Conservation (phyloP, 53 echinoderm and acorn worm genomes). For the Apostichopus leukothele region DNA sequence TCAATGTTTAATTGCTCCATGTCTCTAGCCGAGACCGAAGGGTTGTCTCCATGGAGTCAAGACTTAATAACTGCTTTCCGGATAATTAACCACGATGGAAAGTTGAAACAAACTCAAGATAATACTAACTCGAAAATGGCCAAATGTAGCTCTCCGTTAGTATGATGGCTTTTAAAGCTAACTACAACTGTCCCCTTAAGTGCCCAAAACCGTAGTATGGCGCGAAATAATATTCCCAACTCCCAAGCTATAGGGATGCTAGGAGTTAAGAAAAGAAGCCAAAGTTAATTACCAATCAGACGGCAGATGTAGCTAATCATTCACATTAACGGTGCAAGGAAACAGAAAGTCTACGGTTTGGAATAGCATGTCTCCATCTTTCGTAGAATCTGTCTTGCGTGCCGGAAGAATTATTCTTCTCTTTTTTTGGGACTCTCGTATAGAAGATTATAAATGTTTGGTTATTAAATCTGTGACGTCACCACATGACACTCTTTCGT, state of each 20-base stretch:
- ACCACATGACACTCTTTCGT: neutral
- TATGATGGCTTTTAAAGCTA: conserved; percentile 13
- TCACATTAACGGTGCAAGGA: neutral
- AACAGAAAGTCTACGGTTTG: conserved; percentile 2
- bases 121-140: conserved; percentile 6
- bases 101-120: conserved; percentile 18
- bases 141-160: conserved; percentile 21
- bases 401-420: conserved; percentile 10
- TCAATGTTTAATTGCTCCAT: conserved; percentile 41
- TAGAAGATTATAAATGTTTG: neutral
- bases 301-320: conserved; percentile 1
- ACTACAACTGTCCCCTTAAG: neutral
- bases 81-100: conserved; percentile 42
- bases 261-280: neutral
- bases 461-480: neutral
- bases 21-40: conserved; percentile 42
- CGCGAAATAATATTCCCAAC: conserved; percentile 31
- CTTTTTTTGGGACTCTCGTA: neutral
- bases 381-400: neutral
- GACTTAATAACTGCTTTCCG: conserved; percentile 47
- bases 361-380: neutral
- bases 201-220: conserved; percentile 8
- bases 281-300: conserved; percentile 11
- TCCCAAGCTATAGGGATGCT: conserved; percentile 18
- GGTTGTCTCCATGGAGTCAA: conserved; percentile 40